These are phyloP conservation scores for Chanos chanos DNA, from an alignment of 2,797 vertebrate species.

Conservation along the genomic window DNA sequence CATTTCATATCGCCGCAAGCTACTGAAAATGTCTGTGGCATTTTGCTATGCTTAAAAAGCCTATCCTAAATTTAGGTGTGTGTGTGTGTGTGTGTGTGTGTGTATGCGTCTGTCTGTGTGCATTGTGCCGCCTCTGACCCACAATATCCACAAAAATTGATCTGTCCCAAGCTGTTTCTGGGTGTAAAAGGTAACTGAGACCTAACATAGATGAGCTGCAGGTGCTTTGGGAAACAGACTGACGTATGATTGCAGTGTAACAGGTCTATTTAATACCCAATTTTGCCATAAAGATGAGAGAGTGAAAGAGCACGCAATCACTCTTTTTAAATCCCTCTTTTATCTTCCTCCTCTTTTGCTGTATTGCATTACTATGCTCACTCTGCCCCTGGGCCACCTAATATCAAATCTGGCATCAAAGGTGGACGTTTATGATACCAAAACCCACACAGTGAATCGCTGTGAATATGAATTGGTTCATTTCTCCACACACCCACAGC, in stretches of 20 bases:
- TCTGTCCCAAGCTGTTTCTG: too few relatives aligned
- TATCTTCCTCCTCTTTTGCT: conserved; percentile 13
- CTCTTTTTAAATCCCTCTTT: conserved; percentile 17
- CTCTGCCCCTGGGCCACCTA: conserved; percentile 18
- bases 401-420: conserved; percentile 26
- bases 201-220: conserved; percentile 1
- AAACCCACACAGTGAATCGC: conserved; percentile 26
- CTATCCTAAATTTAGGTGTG: background rate
- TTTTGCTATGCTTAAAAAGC: too few relatives aligned
- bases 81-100: background rate
- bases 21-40: too few relatives aligned
- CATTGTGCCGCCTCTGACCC: background rate
- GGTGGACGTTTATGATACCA: conserved; percentile 1
- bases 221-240: conserved; percentile 11
- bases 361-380: conserved; percentile 22
- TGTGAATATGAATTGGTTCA: conserved; percentile 36
- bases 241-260: conserved; percentile 8
- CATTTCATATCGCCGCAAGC: too few relatives aligned
- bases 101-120: background rate
- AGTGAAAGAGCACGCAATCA: conserved; percentile 20
- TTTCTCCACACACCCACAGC: conserved; percentile 29
- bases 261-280: background rate
- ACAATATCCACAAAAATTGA: too few relatives aligned
- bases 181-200: background rate
- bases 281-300: conserved; percentile 19